Evolutionary conservation across 2,113 vertebrate genomes (phyloP).

Genomic region (Grantiella picta): DNA sequence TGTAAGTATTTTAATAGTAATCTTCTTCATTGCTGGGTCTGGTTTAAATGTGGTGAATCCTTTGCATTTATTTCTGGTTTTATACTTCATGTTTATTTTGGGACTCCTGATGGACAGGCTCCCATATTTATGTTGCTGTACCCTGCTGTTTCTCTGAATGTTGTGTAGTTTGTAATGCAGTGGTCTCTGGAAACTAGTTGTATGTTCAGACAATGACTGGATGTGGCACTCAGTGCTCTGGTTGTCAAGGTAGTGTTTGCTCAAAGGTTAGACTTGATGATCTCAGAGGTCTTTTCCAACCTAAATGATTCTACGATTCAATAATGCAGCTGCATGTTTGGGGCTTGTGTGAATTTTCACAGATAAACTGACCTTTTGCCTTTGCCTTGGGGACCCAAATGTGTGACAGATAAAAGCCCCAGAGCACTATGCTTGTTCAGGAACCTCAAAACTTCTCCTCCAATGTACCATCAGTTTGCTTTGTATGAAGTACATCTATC

Average conservation of each 20-base stretch:
- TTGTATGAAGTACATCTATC: background rate
- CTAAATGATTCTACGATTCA: background rate
- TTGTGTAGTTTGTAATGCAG: background rate
- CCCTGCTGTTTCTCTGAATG: background rate
- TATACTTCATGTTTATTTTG: background rate
- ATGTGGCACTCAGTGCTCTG: background rate
- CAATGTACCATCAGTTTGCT: background rate
- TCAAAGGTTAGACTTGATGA: background rate
- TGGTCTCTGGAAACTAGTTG: background rate
- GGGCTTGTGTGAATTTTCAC: background rate
- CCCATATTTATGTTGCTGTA: background rate
- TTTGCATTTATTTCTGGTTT: background rate
- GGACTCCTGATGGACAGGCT: background rate
- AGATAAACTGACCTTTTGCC: background rate
- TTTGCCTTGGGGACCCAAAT: background rate
- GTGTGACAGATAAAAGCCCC: background rate
- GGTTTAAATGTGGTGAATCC: background rate
- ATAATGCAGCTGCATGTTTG: background rate
- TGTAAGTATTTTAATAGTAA: background rate
- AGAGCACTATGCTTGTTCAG: background rate
- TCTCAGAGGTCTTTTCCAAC: background rate
- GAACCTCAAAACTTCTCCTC: background rate
- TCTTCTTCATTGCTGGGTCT: fast-evolving
- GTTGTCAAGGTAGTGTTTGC: background rate
- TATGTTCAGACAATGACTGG: background rate